Base-by-base conservation (phyloP, 1,140 invertebrate species). In the Apis mellifera region DNA sequence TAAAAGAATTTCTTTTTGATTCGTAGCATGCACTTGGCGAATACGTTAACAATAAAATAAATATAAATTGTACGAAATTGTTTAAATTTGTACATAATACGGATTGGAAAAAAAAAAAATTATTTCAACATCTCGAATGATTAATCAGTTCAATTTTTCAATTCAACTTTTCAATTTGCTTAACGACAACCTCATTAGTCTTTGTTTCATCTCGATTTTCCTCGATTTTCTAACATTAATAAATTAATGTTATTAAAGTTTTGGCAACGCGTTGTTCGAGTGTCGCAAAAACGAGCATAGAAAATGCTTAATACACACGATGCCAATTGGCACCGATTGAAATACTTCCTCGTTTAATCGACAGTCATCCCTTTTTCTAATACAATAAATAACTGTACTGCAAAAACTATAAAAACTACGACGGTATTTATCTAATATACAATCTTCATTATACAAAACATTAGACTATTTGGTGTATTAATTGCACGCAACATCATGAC, bases 401-500 rank as follows among this genome's bases (percentile, higher is more conserved):
- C 73, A 74, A 85, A 76, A 88, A 86, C 73, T 88, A 83, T 87
- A 88, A 71, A 82, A 65, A 64, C 23, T 78, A 77, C 42, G 80
- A 50, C 48, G 48, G 52, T 85, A 78, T 70, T 74, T 85, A 83
- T 26, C 68, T 82, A 85, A 81, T 88, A 62, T 88, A 85, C 80
- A 88, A 55, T 71, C 15, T 80, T 78, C 62, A 32, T 78, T 68
- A 82, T 52, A 89, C 83, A 79, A 84, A 84, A 86, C 76, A 64
- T 86, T 84, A 89, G 42, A 85, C 69, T 85, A 89, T 83, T 89
- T 89, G 77, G 80, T 76, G 66, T 81, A 81, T 89, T 69, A 75
- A 89, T 89, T 89, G 88, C 87, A 89, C 88, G 79, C 79, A 87
- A 81, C 74, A 81, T 83, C 78, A 81, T 81, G 84, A 89, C 72